phyloP scores from a whole-genome alignment of 2,797 vertebrate genomes.

The Urosaurus nigricauda region DNA sequence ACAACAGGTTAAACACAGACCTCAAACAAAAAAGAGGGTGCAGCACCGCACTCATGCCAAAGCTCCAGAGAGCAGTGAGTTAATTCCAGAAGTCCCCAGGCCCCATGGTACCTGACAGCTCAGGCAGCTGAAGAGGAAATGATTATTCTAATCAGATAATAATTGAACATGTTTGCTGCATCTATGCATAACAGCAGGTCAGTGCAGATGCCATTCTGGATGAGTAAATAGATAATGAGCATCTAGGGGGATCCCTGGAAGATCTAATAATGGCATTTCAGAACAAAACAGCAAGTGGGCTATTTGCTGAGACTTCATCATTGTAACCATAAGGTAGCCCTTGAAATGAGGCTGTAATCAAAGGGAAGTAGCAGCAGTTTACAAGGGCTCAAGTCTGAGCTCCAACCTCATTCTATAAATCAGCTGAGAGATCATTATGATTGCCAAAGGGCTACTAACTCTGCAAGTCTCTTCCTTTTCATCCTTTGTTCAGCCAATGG shows the following conservation, averaged over 20 bases:
- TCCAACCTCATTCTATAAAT: background rate
- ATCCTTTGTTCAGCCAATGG: background rate
- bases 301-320: slow-evolving; percentile 25
- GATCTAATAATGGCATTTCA: slow-evolving; percentile 32
- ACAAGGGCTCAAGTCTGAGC: background rate
- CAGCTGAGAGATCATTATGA: background rate
- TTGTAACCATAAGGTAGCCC: slow-evolving; percentile 4
- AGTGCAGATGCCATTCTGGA: slow-evolving; percentile 37
- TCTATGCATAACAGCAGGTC: slow-evolving; percentile 23
- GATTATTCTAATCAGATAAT: slow-evolving; percentile 40
- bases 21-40: background rate
- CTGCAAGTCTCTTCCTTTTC: background rate
- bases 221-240: slow-evolving; percentile 26
- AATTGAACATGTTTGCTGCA: slow-evolving; percentile 30
- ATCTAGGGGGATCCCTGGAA: slow-evolving; percentile 24
- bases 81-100: slow-evolving; percentile 19
- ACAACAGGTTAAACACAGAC: background rate
- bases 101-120: background rate
- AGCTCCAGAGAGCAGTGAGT: background rate
- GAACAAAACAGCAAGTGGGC: slow-evolving; percentile 25
- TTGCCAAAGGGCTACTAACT: background rate
- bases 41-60: background rate
- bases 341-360: slow-evolving; percentile 12
- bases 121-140: slow-evolving; percentile 37
- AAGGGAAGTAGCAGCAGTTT: background rate